Evolutionary conservation across 2,888 invertebrate species (phyloP), one percentile per base, ranked within the genome.

Genomic region (Chrysopilus asiliformis): DNA sequence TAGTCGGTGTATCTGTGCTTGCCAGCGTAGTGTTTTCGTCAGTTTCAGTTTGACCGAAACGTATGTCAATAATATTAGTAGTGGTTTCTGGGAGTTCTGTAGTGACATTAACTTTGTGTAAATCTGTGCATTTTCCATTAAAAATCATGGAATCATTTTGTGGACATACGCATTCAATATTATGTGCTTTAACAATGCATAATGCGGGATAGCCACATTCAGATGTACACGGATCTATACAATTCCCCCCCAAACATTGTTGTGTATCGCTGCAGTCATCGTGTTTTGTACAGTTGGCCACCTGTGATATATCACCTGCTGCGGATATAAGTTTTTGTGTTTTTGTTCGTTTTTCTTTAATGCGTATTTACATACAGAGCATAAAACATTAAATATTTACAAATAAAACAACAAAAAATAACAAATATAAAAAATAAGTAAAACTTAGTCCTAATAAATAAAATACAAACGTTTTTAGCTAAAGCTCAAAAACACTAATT

Each of bases 121-220:
- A 32, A 27, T 35, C 37, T 8, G 26, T 15, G 46, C 64, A 63
- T 45, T 52, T 47, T 35, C 84, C 85, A 54, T 79, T 80, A 57
- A 79, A 86, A n/a, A n/a, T n/a, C n/a, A n/a, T n/a, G n/a, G n/a
- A n/a, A n/a, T n/a, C n/a, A 38, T 81, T 83, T 28, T 74, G 65
- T 4, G 86, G 82, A 56, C 91, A 91, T 56, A 82, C 79, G 55
- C 91, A 93, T 38, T 41, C 48, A 31, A 56, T 49, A 43, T 41
- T 49, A 48, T 64, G 64, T 52, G 57, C 55, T 50, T 53, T 56
- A 43, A 56, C 55, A 43, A 52, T 47, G 46, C 65, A 65, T 40
- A 53, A 47, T 44, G 58, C 53, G 45, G 55, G 55, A 46, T 52
- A 52, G 43, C 56, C 56, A 52, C 64, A 65, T 47, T 49, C 48